Evolutionary conservation across 2,888 invertebrate genomes (phyloP).

Genomic region (Stenodema calcarata): DNA sequence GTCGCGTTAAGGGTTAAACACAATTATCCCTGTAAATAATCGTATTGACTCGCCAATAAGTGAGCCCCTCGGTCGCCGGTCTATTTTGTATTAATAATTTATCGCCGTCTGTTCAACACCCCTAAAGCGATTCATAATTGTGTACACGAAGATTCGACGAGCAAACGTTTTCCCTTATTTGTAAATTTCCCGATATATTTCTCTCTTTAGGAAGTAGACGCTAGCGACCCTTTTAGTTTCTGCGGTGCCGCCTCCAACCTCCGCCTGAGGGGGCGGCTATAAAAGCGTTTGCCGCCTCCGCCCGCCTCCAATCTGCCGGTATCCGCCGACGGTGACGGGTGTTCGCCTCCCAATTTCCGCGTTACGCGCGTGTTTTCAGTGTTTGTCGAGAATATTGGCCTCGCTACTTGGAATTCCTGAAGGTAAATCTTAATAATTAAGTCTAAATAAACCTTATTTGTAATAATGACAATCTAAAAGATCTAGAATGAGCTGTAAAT

Average conservation of each 20-base stretch:
- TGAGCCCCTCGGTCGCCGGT: too few species aligned
- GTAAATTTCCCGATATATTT: not conserved
- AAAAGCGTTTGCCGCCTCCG: not conserved
- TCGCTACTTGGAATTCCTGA: not conserved
- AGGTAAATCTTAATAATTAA: not conserved
- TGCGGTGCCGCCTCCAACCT: not conserved
- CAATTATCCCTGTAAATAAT: too few species aligned
- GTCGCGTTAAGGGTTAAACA: too few species aligned
- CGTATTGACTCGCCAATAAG: too few species aligned
- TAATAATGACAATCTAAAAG: too few species aligned
- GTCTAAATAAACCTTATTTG: too few species aligned
- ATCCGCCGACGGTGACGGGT: not conserved
- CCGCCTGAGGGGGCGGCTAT: not conserved
- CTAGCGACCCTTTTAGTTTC: not conserved
- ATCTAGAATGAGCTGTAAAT: too few species aligned
- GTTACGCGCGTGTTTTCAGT: not conserved
- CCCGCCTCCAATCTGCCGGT: conserved; percentile 14
- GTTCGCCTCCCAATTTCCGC: not conserved
- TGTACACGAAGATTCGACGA: not conserved
- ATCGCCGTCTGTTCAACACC: too few species aligned
- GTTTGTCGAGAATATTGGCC: not conserved
- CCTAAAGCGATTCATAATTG: too few species aligned
- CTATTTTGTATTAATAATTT: too few species aligned
- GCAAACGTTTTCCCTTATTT: not conserved
- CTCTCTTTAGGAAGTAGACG: not conserved